Evolutionary conservation across 1,140 invertebrate species (phyloP).

Genomic region (Hormaphis cornu): DNA sequence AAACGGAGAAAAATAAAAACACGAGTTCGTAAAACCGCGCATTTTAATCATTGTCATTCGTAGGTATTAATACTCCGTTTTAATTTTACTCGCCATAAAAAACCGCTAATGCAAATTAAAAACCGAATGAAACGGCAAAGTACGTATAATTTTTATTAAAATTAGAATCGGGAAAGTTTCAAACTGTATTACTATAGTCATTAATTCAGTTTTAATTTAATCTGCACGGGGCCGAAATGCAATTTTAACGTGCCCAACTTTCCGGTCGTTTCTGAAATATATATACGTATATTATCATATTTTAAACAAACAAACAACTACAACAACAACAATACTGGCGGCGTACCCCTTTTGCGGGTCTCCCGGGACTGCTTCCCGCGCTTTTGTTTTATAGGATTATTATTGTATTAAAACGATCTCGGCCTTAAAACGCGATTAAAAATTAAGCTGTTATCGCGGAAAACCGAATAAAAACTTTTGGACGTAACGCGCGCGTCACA

Average conservation of each 20-base stretch:
- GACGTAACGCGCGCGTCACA: no score
- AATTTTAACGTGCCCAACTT: conserved; percentile 29
- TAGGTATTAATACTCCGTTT: not conserved
- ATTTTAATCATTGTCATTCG: no score
- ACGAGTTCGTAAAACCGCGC: no score
- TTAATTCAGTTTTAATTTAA: conserved; percentile 33
- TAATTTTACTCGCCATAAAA: conserved; percentile 4
- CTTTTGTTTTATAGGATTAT: conserved; percentile 26
- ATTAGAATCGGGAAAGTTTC: conserved; percentile 7
- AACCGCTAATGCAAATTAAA: conserved; percentile 8
- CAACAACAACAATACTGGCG: not conserved
- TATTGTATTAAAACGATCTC: conserved; percentile 32
- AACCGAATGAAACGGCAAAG: conserved; percentile 18
- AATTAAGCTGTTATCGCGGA: conserved; percentile 25
- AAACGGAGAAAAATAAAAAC: no score
- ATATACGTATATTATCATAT: no score
- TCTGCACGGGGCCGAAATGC: conserved; percentile 21
- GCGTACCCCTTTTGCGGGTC: conserved; percentile 26
- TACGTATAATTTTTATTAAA: conserved; percentile 29
- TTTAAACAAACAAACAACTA: no score
- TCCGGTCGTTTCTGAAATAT: conserved; percentile 19
- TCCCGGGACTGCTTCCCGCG: conserved; percentile 19
- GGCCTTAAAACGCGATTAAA: conserved; percentile 30
- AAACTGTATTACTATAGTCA: conserved; percentile 16
- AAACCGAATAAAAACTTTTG: not conserved